These are phyloP conservation scores for Otus scops DNA, from an alignment of 2,797 vertebrate genomes.

Conservation along the genomic window DNA sequence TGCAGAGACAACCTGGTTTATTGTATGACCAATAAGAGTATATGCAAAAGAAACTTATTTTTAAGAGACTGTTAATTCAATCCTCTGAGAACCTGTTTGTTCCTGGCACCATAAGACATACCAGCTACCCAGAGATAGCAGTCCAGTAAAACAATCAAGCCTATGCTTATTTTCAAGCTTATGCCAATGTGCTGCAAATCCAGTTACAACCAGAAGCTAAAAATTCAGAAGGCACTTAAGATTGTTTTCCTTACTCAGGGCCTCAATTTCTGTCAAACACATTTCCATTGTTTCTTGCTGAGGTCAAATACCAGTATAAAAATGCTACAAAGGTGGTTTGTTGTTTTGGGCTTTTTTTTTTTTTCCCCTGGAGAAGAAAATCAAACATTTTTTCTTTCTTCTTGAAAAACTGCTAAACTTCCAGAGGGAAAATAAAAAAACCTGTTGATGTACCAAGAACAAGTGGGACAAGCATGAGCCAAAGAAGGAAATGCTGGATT, in stretches of 20 bases:
- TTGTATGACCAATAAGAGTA: neutral
- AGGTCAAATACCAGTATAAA: neutral
- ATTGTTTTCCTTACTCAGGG: neutral
- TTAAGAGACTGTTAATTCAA: neutral
- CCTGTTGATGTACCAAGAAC: neutral
- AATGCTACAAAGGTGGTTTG: neutral
- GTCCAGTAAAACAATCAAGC: neutral
- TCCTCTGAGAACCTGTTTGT: neutral
- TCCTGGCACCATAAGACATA: neutral
- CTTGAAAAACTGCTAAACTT: neutral
- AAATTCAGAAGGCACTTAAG: neutral
- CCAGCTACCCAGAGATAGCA: neutral
- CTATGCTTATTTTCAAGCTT: neutral
- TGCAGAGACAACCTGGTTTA: neutral
- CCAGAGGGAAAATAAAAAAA: neutral
- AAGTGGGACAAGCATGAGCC: neutral
- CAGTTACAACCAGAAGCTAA: neutral
- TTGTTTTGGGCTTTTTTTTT: too few relatives aligned
- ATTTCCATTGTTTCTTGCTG: neutral
- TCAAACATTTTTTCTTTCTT: neutral
- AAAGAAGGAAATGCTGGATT: neutral
- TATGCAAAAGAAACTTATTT: neutral
- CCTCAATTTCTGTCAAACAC: neutral
- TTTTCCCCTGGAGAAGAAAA: neutral
- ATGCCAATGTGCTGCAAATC: neutral